Conservation (phyloP, 2,797 vertebrate genomes). For the Cirrhinus molitorella region DNA sequence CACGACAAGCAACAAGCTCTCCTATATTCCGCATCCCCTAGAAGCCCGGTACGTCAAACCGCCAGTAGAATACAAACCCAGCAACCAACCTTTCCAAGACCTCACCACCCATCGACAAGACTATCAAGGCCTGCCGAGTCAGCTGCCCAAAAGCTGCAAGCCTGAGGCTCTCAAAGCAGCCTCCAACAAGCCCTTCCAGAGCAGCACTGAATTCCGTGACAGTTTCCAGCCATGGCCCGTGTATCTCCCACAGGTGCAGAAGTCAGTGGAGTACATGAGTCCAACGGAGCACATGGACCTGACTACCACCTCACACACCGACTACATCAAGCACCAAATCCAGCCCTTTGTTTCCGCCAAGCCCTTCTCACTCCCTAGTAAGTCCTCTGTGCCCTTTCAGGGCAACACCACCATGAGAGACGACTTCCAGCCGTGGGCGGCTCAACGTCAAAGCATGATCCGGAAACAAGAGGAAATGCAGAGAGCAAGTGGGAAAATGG, state of each 20-base stretch:
- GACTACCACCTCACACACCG: constrained; percentile 74
- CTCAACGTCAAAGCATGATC: constrained; percentile 68
- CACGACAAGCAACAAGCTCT: constrained; percentile 76
- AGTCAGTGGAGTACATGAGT: constrained; percentile 70
- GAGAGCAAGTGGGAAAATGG: constrained; percentile 77
- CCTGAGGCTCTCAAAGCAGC: constrained; percentile 66
- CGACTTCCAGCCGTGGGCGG: constrained; percentile 80
- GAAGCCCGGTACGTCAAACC: constrained; percentile 66
- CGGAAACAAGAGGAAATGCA: constrained; percentile 75
- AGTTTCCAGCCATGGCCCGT: constrained; percentile 80
- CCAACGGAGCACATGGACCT: constrained; percentile 79
- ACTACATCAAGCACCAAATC: constrained; percentile 74
- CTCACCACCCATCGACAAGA: constrained; percentile 82
- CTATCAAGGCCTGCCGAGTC: constrained; percentile 78
- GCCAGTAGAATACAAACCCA: constrained; percentile 77
- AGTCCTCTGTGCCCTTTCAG: constrained; percentile 74
- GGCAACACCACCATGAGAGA: constrained; percentile 82
- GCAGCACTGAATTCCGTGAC: constrained; percentile 82
- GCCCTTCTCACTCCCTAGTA: constrained; percentile 67
- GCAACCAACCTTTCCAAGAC: constrained; percentile 76
- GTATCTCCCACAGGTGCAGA: constrained; percentile 66
- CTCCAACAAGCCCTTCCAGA: constrained; percentile 71
- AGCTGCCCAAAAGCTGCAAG: constrained; percentile 79
- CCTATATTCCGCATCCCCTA: constrained; percentile 74
- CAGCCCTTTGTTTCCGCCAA: constrained; percentile 73